Conservation (phyloP, 2,888 invertebrate genomes). For the Ennomos quercinarius region DNA sequence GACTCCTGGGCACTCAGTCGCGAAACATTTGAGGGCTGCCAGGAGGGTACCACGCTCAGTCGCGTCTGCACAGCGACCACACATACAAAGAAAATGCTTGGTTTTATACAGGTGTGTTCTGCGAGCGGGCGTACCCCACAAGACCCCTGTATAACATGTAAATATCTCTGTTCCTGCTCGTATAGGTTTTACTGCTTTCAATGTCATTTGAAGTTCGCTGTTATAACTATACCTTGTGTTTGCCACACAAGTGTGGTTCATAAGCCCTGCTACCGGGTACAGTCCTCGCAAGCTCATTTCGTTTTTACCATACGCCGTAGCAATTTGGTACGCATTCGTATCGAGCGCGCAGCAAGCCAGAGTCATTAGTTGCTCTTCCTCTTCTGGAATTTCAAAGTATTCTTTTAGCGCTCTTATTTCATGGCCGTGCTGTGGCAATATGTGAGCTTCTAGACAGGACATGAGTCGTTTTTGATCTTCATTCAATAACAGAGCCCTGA, state of each 20-base stretch:
- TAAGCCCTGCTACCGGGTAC: slow-evolving; percentile 88
- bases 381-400: slow-evolving; percentile 76
- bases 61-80: slow-evolving; percentile 88
- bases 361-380: slow-evolving; percentile 86
- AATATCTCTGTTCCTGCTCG: slow-evolving; percentile 87
- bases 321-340: slow-evolving; percentile 89
- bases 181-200: slow-evolving; percentile 86
- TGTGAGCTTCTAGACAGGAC: slow-evolving; percentile 80
- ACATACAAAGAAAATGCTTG: slow-evolving; percentile 89
- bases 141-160: slow-evolving; percentile 87
- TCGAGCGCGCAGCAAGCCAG: slow-evolving; percentile 86
- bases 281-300: slow-evolving; percentile 86
- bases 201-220: slow-evolving; percentile 82
- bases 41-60: slow-evolving; percentile 87
- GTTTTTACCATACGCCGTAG: slow-evolving; percentile 71
- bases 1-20: slow-evolving; percentile 79
- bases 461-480: slow-evolving; percentile 82
- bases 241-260: slow-evolving; percentile 89
- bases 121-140: slow-evolving; percentile 89
- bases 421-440: slow-evolving; percentile 80
- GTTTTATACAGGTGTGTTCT: slow-evolving; percentile 86
- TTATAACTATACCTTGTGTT: slow-evolving; percentile 88
- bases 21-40: slow-evolving; percentile 85
- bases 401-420: slow-evolving; percentile 85
- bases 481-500: slow-evolving; percentile 70